Evolutionary conservation across 2,888 invertebrate genomes (phyloP).

Genomic region (Synanthedon tipuliformis): DNA sequence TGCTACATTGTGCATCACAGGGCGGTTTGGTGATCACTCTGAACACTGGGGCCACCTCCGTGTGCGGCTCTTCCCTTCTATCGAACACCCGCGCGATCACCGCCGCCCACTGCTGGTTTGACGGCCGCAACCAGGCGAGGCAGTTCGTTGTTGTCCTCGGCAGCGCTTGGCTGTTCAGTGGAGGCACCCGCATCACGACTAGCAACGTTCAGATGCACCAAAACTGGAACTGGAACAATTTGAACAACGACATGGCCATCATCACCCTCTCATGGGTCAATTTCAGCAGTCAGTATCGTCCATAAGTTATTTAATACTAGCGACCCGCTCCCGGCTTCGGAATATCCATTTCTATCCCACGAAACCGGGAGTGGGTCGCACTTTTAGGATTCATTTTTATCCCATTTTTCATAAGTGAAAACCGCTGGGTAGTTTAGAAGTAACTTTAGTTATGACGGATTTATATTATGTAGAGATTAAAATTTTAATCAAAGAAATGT

Average conservation of each 20-base stretch:
- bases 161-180: constrained; percentile 20
- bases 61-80: constrained; percentile 23
- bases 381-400: too few species aligned
- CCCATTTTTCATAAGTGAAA: too few species aligned
- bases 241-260: constrained; percentile 24
- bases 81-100: constrained; percentile 17
- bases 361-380: too few species aligned
- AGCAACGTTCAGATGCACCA: constrained; percentile 16
- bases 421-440: too few species aligned
- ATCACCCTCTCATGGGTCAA: constrained; percentile 14
- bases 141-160: constrained; percentile 29
- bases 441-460: too few species aligned
- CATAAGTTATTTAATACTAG: too few species aligned
- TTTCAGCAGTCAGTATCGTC: constrained; percentile 15
- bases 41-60: constrained; percentile 14
- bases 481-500: too few species aligned
- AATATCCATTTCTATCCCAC: too few species aligned
- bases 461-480: too few species aligned
- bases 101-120: constrained; percentile 32
- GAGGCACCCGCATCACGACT: constrained; percentile 18
- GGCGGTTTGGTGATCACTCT: constrained; percentile 21
- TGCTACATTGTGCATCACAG: constrained; percentile 7
- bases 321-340: too few species aligned
- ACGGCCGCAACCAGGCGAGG: constrained; percentile 21
- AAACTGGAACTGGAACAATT: constrained; percentile 14